Base-by-base conservation (phyloP, 2,113 vertebrate genomes). In the Xenopus borealis region DNA sequence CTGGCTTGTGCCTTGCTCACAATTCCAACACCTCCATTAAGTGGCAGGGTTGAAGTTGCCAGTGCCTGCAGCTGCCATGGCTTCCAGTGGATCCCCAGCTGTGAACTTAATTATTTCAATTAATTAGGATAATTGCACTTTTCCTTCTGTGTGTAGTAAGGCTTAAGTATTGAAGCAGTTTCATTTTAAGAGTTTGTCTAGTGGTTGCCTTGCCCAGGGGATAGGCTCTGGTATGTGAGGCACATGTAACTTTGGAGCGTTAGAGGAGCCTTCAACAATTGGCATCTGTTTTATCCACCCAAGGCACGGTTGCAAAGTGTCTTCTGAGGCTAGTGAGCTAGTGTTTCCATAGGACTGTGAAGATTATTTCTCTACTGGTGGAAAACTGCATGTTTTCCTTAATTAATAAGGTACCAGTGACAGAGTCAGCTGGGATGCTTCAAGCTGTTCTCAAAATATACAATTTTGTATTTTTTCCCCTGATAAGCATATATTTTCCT, bases 61-160 rank as follows among this genome's bases (percentile, higher is more conserved):
- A 19, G 46, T 59, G 65, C 55, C 55, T 59, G 9, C 72, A 75
- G 72, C 72, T 75, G 72, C 61, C 59, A 17, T 53, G 46, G 72
- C 65, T 68, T 68, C 55, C 72, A 62, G 59, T 75, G 59, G 65
- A 55, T 75, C 65, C 55, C 72, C 72, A 75, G 72, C 72, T 75
- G 72, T 68, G 65, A 62, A 68, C 65, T 75, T 75, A 75, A 75
- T 75, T 75, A 68, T 75, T 75, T 75, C 72, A 68, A 75, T 75
- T 75, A 68, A 75, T 75, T 75, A 75, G 57, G 65, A 75, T 68
- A 75, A 75, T 75, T 75, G 72, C 65, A 62, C 55, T 50, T 68
- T 74, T 62, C 17, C 8, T 68, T 75, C 72, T 75, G 44, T 75
- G 64, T 75, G 72, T 55, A 52, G 72, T 68, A 68, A 75, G 59